Evolutionary conservation across 2,113 vertebrate species (phyloP).

Genomic region (Labeo rohita): DNA sequence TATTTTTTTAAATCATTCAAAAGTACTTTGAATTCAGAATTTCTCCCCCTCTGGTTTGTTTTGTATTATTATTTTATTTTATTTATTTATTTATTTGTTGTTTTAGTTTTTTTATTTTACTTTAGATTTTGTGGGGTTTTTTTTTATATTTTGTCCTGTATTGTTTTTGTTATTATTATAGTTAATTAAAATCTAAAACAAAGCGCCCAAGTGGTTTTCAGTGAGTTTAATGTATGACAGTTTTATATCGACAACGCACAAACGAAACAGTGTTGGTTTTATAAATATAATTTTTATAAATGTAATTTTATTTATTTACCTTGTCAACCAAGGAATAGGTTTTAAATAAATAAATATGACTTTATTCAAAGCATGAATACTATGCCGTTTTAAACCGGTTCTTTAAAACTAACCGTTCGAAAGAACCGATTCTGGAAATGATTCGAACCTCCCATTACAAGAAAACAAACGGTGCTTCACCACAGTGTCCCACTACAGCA

Average conservation of each 20-base stretch:
- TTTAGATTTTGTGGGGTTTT: too few species aligned
- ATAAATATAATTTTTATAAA: too few species aligned
- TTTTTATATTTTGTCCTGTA: too few species aligned
- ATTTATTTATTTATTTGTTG: too few species aligned
- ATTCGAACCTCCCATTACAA: background rate
- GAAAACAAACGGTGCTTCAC: background rate
- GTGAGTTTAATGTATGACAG: too few species aligned
- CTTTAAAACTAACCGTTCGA: background rate
- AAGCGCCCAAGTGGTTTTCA: background rate
- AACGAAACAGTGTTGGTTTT: background rate
- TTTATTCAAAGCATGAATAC: background rate
- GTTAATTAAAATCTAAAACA: background rate
- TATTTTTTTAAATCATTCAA: too few species aligned
- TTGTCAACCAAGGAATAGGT: background rate
- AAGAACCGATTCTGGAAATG: background rate
- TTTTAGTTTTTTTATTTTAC: too few species aligned
- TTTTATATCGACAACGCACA: background rate
- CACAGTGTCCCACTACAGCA: conserved; percentile 56
- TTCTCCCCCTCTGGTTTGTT: too few species aligned
- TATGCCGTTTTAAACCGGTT: background rate
- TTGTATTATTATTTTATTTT: too few species aligned
- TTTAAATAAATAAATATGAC: background rate
- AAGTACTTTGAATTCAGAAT: too few species aligned
- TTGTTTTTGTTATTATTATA: too few species aligned
- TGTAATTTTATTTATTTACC: background rate